These are phyloP conservation scores for zebrafish (Danio rerio) DNA, from an alignment of 2,113 vertebrate genomes.

Conservation along the genomic window DNA sequence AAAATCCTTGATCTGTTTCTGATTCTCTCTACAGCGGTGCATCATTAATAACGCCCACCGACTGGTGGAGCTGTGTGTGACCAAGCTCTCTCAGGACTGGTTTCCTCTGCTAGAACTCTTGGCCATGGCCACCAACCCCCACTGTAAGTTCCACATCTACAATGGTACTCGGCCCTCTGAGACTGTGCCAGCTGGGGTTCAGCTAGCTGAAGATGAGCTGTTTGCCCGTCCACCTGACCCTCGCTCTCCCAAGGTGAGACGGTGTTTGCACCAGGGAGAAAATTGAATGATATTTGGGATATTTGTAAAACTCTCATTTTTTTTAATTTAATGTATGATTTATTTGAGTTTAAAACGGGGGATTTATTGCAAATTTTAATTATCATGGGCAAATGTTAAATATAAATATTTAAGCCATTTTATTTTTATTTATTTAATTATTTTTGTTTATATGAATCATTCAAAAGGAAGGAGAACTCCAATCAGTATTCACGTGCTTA, in stretches of 20 bases:
- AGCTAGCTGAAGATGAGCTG: constrained; percentile 96
- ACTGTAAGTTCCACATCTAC: constrained; percentile 99
- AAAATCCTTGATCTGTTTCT: not conserved
- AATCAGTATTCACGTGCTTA: no score
- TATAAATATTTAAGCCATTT: no score
- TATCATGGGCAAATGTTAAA: no score
- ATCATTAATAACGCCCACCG: constrained; percentile 99
- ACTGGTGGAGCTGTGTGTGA: constrained; percentile 96
- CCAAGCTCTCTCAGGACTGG: constrained; percentile 99
- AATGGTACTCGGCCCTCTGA: constrained; percentile 98
- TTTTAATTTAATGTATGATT: not conserved
- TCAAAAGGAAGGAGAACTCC: no score
- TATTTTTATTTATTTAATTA: no score
- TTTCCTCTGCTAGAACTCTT: constrained; percentile 99
- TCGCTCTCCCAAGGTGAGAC: constrained; percentile 91
- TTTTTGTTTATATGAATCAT: no score
- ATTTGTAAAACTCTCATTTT: not conserved
- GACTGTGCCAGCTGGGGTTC: constrained; percentile 93
- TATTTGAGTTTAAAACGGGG: not conserved
- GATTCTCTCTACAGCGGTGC: constrained; percentile 83
- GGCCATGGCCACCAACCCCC: constrained; percentile 99
- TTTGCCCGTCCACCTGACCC: constrained; percentile 97
- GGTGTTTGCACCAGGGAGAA: not conserved
- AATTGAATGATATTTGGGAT: not conserved
- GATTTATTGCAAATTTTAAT: no score